Conservation (phyloP, 2,113 vertebrate species). For the Hippocampus abdominalis region DNA sequence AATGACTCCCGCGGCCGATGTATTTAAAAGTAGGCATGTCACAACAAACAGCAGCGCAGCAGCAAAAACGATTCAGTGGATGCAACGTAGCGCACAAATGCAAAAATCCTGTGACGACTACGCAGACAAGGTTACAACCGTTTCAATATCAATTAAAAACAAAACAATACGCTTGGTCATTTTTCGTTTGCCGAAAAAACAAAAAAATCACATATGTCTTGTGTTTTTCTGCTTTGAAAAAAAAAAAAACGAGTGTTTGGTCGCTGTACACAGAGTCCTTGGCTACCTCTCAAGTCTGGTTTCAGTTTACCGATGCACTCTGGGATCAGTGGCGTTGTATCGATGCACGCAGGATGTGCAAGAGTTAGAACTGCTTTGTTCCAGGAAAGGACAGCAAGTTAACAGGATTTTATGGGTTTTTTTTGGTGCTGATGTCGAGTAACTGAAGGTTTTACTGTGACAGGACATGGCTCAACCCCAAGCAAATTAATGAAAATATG, state of each 20-base stretch:
- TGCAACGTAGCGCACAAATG: background rate
- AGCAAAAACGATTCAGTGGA: background rate
- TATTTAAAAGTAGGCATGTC: background rate
- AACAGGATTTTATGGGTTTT: conserved; percentile 5
- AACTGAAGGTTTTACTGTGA: background rate
- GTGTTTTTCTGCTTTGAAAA: conserved; percentile 8
- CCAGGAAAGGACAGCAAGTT: conserved; percentile 23
- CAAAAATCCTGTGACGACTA: no score
- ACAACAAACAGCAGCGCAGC: background rate
- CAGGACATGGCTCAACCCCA: background rate
- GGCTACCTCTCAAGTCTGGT: conserved; percentile 69
- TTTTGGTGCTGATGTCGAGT: background rate
- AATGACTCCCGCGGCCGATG: conserved; percentile 1
- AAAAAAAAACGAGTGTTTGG: conserved; percentile 43
- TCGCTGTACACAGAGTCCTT: conserved; percentile 49
- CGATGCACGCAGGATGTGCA: conserved; percentile 39
- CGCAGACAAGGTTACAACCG: no score
- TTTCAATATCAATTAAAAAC: no score
- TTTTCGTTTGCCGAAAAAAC: no score
- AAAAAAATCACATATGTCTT: background rate
- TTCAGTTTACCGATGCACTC: conserved; percentile 70
- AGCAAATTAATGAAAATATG: background rate
- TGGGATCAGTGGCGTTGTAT: conserved; percentile 35
- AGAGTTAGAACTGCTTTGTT: conserved; percentile 34
- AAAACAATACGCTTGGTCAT: no score